Conservation (phyloP, 2,888 invertebrate genomes). For the Meandrusa payeni region DNA sequence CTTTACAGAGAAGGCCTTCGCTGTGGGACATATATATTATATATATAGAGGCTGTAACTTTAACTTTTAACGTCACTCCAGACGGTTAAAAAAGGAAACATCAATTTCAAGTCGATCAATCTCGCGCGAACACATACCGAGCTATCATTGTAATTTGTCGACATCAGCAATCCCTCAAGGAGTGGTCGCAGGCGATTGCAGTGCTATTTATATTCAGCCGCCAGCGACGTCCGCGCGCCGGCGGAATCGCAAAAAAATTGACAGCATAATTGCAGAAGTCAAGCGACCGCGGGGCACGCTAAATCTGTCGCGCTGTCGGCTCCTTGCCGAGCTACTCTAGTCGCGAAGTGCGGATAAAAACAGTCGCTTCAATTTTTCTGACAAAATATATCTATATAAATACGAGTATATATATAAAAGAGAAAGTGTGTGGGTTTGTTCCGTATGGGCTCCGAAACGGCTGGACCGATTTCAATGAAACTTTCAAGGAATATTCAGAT, state of each 20-base stretch:
- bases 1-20: too few relatives aligned
- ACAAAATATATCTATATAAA: too few relatives aligned
- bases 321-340: constrained; percentile 3
- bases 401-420: too few relatives aligned
- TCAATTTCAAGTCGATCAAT: constrained; percentile 24
- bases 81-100: neutral
- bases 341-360: neutral
- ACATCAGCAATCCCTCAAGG: constrained; percentile 22
- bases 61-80: too few relatives aligned
- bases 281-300: constrained; percentile 29
- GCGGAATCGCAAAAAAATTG: constrained; percentile 43
- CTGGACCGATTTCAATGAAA: too few relatives aligned
- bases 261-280: constrained; percentile 41
- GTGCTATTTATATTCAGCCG: constrained; percentile 37
- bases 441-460: too few relatives aligned
- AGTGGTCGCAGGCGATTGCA: constrained; percentile 25
- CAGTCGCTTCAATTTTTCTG: neutral
- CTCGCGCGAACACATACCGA: constrained; percentile 19
- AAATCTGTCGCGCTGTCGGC: constrained; percentile 34
- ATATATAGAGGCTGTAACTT: too few relatives aligned
- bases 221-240: constrained; percentile 37
- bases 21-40: too few relatives aligned
- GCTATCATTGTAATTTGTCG: constrained; percentile 22
- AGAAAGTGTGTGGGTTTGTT: too few relatives aligned
- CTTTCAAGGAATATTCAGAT: too few relatives aligned